Conservation (phyloP, 2,888 invertebrate genomes). For the Leucoptera coffeella region DNA sequence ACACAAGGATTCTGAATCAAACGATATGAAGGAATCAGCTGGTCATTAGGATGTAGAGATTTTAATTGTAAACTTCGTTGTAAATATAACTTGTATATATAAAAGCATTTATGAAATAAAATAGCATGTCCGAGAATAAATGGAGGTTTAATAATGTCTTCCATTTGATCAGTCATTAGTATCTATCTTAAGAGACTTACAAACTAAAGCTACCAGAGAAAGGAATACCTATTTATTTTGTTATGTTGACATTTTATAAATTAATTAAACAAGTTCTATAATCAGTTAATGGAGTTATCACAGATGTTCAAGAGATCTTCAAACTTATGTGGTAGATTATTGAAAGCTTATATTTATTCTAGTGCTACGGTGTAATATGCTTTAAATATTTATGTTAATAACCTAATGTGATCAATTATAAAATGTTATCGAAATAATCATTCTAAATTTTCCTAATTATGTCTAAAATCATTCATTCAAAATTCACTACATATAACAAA, state of each 20-base stretch:
- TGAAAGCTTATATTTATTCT: constrained; percentile 2
- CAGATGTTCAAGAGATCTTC: constrained; percentile 50
- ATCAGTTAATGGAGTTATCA: constrained; percentile 42
- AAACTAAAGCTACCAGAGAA: constrained; percentile 1
- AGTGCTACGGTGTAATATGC: background rate
- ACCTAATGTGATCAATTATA: too few relatives aligned
- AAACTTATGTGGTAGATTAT: constrained; percentile 36
- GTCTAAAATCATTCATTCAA: too few relatives aligned
- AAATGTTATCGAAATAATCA: too few relatives aligned
- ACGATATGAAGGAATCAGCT: too few relatives aligned
- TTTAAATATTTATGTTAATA: background rate
- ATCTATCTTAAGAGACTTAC: constrained; percentile 1
- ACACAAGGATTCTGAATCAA: too few relatives aligned
- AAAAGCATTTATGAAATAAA: too few relatives aligned
- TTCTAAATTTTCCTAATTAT: too few relatives aligned
- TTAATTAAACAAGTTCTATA: constrained; percentile 37
- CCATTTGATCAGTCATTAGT: constrained; percentile 24
- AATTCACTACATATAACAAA: too few relatives aligned
- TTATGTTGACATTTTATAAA: constrained; percentile 27
- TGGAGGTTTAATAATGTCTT: constrained; percentile 19
- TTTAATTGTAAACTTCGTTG: too few relatives aligned
- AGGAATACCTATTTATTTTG: constrained; percentile 2
- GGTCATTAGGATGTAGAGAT: too few relatives aligned
- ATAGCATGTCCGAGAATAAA: constrained; percentile 1
- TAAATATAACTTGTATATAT: too few relatives aligned